phyloP scores from a whole-genome alignment of 2,888 invertebrate species.

The Tenthredo notha region DNA sequence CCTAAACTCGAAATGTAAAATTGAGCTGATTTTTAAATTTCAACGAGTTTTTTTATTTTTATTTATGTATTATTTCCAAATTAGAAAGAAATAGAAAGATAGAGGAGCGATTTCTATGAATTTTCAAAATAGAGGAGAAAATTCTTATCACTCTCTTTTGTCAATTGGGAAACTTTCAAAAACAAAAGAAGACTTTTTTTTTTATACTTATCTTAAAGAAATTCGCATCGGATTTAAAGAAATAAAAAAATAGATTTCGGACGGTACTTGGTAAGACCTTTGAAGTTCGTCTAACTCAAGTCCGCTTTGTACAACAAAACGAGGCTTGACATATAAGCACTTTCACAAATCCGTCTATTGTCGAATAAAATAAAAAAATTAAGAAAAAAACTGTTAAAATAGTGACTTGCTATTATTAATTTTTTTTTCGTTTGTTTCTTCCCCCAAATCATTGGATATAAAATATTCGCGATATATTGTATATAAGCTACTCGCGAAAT shows the following conservation, averaged over 20 bases:
- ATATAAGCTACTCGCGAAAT: too few species aligned
- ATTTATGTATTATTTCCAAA: not conserved
- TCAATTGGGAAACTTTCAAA: too few species aligned
- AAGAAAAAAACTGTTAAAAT: not conserved
- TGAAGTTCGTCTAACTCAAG: not conserved
- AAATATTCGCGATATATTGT: not conserved
- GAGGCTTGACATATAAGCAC: not conserved
- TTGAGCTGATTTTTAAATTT: too few species aligned
- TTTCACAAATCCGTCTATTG: not conserved
- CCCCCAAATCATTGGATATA: not conserved
- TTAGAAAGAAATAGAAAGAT: too few species aligned
- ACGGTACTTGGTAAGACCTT: slow-evolving; percentile 3
- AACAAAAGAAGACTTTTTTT: too few species aligned
- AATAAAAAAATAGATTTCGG: not conserved
- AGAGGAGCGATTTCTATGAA: too few species aligned
- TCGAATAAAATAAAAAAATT: not conserved
- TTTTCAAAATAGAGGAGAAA: too few species aligned
- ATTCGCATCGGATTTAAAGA: not conserved
- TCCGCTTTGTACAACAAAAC: not conserved
- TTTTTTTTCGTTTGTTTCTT: not conserved
- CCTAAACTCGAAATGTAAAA: not conserved
- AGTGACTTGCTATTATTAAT: not conserved
- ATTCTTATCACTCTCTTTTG: too few species aligned
- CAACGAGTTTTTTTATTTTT: too few species aligned
- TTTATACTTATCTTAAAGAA: too few species aligned